Evolutionary conservation across 2,888 invertebrate species (phyloP), one percentile per base, ranked within the genome.

Genomic region (Pollenia labialis): DNA sequence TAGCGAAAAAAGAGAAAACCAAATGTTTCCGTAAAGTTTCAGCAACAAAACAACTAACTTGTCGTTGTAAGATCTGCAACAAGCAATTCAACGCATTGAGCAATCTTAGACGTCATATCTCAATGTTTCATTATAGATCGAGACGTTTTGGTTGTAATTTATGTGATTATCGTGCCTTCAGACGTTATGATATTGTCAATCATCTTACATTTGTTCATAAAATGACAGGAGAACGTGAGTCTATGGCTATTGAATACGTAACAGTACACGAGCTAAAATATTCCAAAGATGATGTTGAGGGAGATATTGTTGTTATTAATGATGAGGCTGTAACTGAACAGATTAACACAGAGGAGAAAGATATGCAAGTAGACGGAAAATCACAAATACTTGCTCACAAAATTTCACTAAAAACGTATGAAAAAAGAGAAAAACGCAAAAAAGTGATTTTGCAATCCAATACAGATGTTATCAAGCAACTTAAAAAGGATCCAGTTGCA

Each of bases 111-210:
- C 91, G 93, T 2, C 93, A 93, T 85, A 93, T 93, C 54, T 93
- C 93, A 3, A 93, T 93, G 93, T 93, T 93, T 64, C 93, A 93
- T 66, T 93, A 93, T 84, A 91, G 93, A 6, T 91, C 92, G 1
- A 95, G 95, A 90, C 94, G 96, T 44, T 97, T 96, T 91, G 96
- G 96, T 80, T 97, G 97, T 91, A 96, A 95, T 90, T 92, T 96
- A 18, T 97, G 97, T 92, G 94, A 95, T 72, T 97, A 95, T 90
- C 95, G 95, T 90, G 95, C 96, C 85, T 96, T 95, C 88, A 93
- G 94, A 14, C 95, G 95, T 89, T 94, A 94, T 68, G 95, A 96
- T 88, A 94, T 96, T 62, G 94, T 95, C 1, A 95, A 95, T 85
- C 97, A 97, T 90, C 94, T 96, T 1, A 95, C 94, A 88, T 94